Evolutionary conservation across 2,888 invertebrate genomes (phyloP).

Genomic region (Maniola hyperantus): DNA sequence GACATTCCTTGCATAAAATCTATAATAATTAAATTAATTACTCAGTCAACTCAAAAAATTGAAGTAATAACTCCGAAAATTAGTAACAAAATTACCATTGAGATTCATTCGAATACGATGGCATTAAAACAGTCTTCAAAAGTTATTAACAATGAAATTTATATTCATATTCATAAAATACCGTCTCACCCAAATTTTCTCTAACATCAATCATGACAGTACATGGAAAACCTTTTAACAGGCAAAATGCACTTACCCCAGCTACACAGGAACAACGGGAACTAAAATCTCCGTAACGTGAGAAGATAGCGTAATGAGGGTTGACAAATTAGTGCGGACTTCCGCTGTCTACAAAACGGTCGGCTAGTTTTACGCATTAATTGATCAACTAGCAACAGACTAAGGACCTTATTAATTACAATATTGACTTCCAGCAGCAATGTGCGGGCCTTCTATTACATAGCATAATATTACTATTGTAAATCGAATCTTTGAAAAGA

Average conservation of each 20-base stretch:
- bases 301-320: conserved; percentile 68
- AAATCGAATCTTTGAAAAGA: background rate
- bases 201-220: conserved; percentile 49
- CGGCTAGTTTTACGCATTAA: background rate
- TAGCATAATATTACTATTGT: too few species aligned
- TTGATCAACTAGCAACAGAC: background rate
- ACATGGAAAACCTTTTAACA: conserved; percentile 60
- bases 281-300: conserved; percentile 59
- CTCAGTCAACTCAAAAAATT: too few species aligned
- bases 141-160: conserved; percentile 15
- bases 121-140: background rate
- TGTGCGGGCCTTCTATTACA: too few species aligned
- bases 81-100: too few species aligned
- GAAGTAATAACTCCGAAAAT: too few species aligned
- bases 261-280: conserved; percentile 36
- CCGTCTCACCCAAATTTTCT: conserved; percentile 28
- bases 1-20: too few species aligned
- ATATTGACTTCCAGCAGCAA: too few species aligned
- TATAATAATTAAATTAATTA: too few species aligned
- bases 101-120: background rate
- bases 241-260: conserved; percentile 31
- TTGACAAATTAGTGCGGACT: conserved; percentile 67
- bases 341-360: conserved; percentile 42
- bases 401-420: too few species aligned
- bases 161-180: conserved; percentile 23